Evolutionary conservation across 2,113 vertebrate species (phyloP), one percentile per base, ranked within the genome.

Genomic region (Notothenia rossii): DNA sequence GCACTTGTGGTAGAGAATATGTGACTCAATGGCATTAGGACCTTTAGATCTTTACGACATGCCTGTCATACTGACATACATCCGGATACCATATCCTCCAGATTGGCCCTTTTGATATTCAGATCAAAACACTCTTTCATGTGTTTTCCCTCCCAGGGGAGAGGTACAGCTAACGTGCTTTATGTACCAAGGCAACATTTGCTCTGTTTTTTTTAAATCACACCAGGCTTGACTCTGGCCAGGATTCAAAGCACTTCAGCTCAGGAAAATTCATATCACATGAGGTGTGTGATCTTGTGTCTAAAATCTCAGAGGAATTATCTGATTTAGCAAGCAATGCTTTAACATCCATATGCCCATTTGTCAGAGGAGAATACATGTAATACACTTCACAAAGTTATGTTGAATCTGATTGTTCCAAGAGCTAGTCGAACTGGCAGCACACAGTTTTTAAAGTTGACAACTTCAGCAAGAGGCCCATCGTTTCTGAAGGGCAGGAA

Each of bases 151-250:
- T 81, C 75, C 62, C 78, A 56, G 70, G 48, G 56, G 82, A 68
- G 71, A 87, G 78, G 76, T 64, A 77, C 87, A 87, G 84, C 86
- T 86, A 90, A 80, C 86, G 62, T 70, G 61, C 83, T 86, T 88
- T 82, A 88, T 81, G 76, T 66, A 73, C 73, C 70, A 55, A 72
- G 70, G 79, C 88, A 83, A 71, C 77, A 62, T 84, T 75, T 64
- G 75, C 83, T 73, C 72, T 69, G 69, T 40, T 40, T 20, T 18
- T 40, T 85, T 86, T 88, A 86, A 88, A 92, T 94, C 86, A 91
- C 76, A 86, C 48, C 12, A 77, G 79, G 68, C 86, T 93, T 86
- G 86, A 92, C 78, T 91, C 83, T 92, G 92, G 89, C 88, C 22
- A 22, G 6, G 72, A 86, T 85, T 94, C 83, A 92, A 88, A 92